Base-by-base conservation (phyloP, 2,797 vertebrate species). In the Coranthus polyacanthus region DNA sequence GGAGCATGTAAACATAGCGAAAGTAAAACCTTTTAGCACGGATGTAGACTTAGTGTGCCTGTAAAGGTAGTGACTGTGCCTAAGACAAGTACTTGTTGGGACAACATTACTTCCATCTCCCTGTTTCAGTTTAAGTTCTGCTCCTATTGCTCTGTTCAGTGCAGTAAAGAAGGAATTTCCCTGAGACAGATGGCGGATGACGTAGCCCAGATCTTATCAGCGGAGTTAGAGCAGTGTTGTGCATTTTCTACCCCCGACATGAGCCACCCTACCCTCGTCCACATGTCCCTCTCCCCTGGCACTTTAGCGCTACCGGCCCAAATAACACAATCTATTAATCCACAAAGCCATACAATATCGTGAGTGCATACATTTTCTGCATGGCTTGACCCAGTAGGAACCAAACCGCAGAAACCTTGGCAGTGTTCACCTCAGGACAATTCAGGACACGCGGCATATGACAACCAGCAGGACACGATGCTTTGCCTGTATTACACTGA, bases 311-410 rank as follows among this genome's bases (percentile, higher is more conserved):
- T 2, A 46, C 17, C 6, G 12, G 24, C 44, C 65, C 65, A 64
- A 73, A 53, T 42, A 72, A 52, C 36, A 46, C 51, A 55, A 73
- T 65, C 65, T 70, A 72, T 75, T 72, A 79, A 68, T 66, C 72
- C 62, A 67, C 43, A 56, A n/a, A 55, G 61, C 3, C 70, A 24
- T 16, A 26, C 36, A 15, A 61, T 29, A 45, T 64, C 41, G 39
- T 49, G 75, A 76, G 62, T 11, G 61, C 45, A 29, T 12, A 32
- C 39, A 73, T 84, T 87, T 90, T 88, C 79, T 10, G 76, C 86
- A 46, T 79, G 88, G 82, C 88, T 87, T 81, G 43, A 13, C 86
- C 54, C 86, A 47, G 64, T 22, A 5, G 79, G 84, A 55, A 0
- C 41, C n/a, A 45, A 75, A 75, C 74, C 74, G 62, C 60, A 38